phyloP scores from a whole-genome alignment of 1,140 invertebrate species.

The Drosophila nebulosa region DNA sequence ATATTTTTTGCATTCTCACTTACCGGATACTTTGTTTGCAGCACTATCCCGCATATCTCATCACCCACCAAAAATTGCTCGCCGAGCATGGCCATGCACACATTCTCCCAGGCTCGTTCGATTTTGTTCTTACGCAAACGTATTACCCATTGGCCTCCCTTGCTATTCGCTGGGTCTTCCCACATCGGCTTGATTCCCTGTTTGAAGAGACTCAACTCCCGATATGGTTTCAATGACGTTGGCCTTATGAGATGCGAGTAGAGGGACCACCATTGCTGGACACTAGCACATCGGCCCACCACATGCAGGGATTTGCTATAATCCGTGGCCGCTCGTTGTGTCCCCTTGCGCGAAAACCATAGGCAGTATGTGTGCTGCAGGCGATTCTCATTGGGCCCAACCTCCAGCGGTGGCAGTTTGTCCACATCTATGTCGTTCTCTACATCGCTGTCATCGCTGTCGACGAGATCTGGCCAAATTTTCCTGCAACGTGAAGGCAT shows the following conservation, averaged over 20 bases:
- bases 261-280: conserved; percentile 98
- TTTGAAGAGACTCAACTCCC: conserved; percentile 99
- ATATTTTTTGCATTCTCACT: conserved; percentile 29
- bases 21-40: conserved; percentile 96
- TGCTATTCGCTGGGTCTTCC: conserved; percentile 97
- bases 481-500: conserved; percentile 56
- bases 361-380: conserved; percentile 91
- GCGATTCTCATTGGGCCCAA: conserved; percentile 87
- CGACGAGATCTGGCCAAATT: conserved; percentile 72
- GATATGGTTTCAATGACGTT: conserved; percentile 92
- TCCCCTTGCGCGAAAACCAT: conserved; percentile 85
- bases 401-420: conserved; percentile 83
- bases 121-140: conserved; percentile 96
- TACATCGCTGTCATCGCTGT: conserved; percentile 80
- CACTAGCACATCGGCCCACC: conserved; percentile 91
- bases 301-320: conserved; percentile 80
- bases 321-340: conserved; percentile 70
- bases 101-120: conserved; percentile 98
- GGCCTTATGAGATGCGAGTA: conserved; percentile 96
- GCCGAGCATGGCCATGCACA: conserved; percentile 97
- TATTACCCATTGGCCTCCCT: conserved; percentile 98
- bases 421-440: conserved; percentile 80
- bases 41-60: conserved; percentile 98
- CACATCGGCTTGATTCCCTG: conserved; percentile 99
- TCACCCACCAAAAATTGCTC: conserved; percentile 99